A percentile compares a stretch with the other conserved stretches of the same genome.
Evolutionary conservation across 2,888 invertebrate species (phyloP).

Genomic region (Cephus pulcher): DNA sequence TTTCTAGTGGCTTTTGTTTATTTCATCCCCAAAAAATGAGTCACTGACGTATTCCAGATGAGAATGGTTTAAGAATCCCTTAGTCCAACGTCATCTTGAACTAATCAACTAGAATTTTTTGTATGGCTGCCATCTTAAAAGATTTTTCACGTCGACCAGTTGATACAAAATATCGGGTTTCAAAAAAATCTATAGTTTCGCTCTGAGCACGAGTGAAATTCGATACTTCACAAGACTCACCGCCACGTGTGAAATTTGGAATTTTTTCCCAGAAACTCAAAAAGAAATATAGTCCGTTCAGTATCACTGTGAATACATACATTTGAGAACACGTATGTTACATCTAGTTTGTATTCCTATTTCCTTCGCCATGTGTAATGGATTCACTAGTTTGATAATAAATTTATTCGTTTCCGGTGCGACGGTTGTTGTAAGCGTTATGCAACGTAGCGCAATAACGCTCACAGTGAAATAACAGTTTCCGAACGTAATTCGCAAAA

Average conservation of each 20-base stretch:
- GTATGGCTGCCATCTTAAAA: not conserved
- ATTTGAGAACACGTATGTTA: not conserved
- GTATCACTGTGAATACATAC: not conserved
- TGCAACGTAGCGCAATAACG: not conserved
- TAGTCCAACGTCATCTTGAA: not conserved
- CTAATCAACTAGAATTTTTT: not conserved
- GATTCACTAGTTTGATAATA: not conserved
- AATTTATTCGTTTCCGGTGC: not conserved
- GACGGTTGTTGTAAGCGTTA: not conserved
- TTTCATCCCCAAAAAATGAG: not conserved
- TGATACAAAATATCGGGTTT: not conserved
- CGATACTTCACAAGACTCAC: not conserved
- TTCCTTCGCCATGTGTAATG: not conserved
- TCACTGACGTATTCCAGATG: not conserved
- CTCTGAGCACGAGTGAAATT: not conserved
- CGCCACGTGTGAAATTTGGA: not conserved
- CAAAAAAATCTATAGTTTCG: not conserved
- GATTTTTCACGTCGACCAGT: not conserved
- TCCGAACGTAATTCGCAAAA: not conserved
- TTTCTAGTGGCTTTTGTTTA: not conserved
- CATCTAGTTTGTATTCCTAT: not conserved
- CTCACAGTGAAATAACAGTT: too few species aligned
- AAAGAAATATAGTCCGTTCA: not conserved
- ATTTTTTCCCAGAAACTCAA: not conserved
- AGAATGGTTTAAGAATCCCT: not conserved